A percentile compares a stretch with the other conserved stretches of the same genome.
Evolutionary conservation across 2,113 vertebrate species (phyloP).

Genomic region (Gopherus evgoodei): DNA sequence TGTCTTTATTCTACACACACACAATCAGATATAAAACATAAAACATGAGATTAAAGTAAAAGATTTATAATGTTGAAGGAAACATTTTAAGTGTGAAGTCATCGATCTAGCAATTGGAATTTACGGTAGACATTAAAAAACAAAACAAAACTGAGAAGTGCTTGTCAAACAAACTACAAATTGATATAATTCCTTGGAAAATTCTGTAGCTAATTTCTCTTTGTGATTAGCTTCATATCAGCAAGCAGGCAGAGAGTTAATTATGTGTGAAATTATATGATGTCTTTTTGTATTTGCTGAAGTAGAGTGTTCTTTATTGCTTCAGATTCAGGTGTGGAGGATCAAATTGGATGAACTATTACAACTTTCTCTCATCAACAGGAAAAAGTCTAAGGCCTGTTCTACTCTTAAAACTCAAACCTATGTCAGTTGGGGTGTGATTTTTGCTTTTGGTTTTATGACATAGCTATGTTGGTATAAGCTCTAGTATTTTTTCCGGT

Average conservation of each 20-base stretch:
- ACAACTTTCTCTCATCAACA: rapidly evolving
- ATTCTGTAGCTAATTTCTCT: not conserved
- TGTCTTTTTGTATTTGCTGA: not conserved
- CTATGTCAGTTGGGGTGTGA: too few species aligned
- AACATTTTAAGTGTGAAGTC: too few species aligned
- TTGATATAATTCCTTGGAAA: not conserved
- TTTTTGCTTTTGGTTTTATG: too few species aligned
- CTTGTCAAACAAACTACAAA: not conserved
- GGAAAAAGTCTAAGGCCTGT: not conserved
- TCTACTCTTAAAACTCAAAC: not conserved
- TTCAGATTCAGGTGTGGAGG: not conserved
- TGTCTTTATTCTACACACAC: not conserved
- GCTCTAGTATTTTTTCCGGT: too few species aligned
- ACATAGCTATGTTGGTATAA: too few species aligned
- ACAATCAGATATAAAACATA: not conserved
- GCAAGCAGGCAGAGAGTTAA: not conserved
- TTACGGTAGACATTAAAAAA: not conserved
- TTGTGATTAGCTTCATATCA: not conserved
- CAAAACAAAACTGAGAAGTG: not conserved
- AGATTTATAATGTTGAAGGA: not conserved
- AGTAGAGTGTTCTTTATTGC: not conserved
- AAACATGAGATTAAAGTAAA: not conserved
- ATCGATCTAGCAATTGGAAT: not conserved
- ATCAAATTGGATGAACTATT: not conserved
- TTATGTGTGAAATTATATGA: not conserved